Conservation (phyloP, 2,888 invertebrate genomes). For the Poecilus cupreus region DNA sequence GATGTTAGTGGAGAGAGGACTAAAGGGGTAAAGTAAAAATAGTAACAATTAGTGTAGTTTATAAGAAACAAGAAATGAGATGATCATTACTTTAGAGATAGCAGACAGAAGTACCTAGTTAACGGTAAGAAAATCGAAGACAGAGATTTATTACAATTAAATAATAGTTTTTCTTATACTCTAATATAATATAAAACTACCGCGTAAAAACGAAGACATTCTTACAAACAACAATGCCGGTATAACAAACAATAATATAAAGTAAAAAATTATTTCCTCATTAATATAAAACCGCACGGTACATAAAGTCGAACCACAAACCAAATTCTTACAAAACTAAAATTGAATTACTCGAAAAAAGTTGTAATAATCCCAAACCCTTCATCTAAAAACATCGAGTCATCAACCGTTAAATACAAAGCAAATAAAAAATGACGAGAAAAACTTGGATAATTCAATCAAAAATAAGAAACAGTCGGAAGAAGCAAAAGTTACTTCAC, state of each 20-base stretch:
- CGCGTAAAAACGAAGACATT: not conserved
- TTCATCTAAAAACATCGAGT: not conserved
- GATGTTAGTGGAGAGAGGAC: too few species aligned
- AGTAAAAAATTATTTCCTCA: not conserved
- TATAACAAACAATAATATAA: not conserved
- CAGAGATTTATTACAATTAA: too few species aligned
- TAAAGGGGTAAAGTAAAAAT: too few species aligned
- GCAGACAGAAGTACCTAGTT: too few species aligned
- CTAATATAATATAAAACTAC: not conserved
- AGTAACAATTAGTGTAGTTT: too few species aligned
- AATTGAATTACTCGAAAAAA: constrained; percentile 5
- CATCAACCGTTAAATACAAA: not conserved
- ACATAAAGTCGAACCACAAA: not conserved
- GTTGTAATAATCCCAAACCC: not conserved
- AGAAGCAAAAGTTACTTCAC: not conserved
- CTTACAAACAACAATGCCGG: not conserved
- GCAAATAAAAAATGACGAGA: not conserved
- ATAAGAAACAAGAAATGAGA: too few species aligned
- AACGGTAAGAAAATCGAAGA: too few species aligned
- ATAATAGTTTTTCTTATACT: too few species aligned
- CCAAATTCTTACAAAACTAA: constrained; percentile 1
- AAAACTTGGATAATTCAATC: constrained; percentile 11
- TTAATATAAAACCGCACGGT: not conserved
- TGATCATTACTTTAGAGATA: too few species aligned
- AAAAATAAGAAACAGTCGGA: not conserved